phyloP scores from a whole-genome alignment of 1,140 invertebrate species.

The Anoplophora glabripennis region DNA sequence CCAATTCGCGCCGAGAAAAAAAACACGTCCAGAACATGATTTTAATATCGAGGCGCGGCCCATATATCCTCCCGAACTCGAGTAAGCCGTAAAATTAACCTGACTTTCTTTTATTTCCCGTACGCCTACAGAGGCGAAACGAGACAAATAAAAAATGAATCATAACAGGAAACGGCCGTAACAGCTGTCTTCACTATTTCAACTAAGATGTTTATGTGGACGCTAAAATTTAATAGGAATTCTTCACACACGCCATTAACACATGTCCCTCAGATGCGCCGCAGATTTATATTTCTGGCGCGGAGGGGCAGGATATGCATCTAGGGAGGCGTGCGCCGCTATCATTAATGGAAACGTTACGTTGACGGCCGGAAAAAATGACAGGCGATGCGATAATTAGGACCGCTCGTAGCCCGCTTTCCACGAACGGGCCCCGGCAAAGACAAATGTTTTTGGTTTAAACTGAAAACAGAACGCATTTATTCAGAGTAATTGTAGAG shows the following conservation, averaged over 20 bases:
- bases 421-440: too few species aligned
- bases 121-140: not conserved
- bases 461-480: too few species aligned
- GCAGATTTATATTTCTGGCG: not conserved
- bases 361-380: conserved; percentile 3
- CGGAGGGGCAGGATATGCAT: not conserved
- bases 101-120: not conserved
- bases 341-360: conserved; percentile 2
- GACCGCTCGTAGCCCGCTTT: not conserved
- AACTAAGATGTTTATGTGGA: conserved; percentile 10
- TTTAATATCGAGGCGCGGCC: too few species aligned
- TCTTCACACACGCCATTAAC: conserved; percentile 11
- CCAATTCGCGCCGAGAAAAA: too few species aligned
- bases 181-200: conserved; percentile 13
- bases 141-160: conserved; percentile 1
- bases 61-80: too few species aligned
- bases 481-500: too few species aligned
- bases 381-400: not conserved
- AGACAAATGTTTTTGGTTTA: too few species aligned
- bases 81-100: too few species aligned
- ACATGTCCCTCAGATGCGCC: conserved; percentile 8
- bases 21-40: too few species aligned
- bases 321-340: not conserved
- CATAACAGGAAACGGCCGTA: conserved; percentile 9
- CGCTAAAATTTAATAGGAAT: conserved; percentile 13